Conservation (phyloP, 2,797 vertebrate genomes). For the Acanthurus lineatus region DNA sequence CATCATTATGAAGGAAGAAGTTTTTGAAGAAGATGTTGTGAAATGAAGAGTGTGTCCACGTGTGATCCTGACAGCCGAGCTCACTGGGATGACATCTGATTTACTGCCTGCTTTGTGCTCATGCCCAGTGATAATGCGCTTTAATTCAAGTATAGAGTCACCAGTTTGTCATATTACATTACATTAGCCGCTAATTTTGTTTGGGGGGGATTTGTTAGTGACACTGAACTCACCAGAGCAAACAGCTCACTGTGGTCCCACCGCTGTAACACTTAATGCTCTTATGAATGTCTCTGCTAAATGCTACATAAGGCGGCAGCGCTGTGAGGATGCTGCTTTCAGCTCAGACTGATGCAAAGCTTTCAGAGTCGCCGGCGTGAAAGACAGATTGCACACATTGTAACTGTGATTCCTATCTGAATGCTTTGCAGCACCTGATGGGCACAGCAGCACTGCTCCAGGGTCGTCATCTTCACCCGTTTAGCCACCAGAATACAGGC, state of each 20-base stretch:
- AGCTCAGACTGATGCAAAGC: slow-evolving; percentile 12
- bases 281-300: slow-evolving; percentile 18
- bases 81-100: background rate
- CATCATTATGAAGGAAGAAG: slow-evolving; percentile 4
- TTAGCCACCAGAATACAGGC: background rate
- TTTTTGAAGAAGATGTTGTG: background rate
- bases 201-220: slow-evolving; percentile 35
- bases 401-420: background rate
- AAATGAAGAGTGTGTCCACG: slow-evolving; percentile 21
- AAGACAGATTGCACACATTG: background rate
- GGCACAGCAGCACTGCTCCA: background rate
- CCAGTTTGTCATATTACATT: slow-evolving; percentile 41
- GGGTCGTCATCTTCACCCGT: slow-evolving; percentile 7
- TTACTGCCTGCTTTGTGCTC: slow-evolving; percentile 41
- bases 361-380: background rate
- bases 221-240: slow-evolving; percentile 27
- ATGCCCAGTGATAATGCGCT: slow-evolving; percentile 24
- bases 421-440: background rate
- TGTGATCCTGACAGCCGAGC: slow-evolving; percentile 13
- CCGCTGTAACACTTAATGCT: slow-evolving; percentile 43
- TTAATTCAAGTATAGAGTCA: slow-evolving; percentile 25
- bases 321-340: slow-evolving; percentile 10
- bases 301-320: slow-evolving; percentile 20
- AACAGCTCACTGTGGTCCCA: slow-evolving; percentile 9
- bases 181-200: slow-evolving; percentile 49